Evolutionary conservation across 2,888 invertebrate species (phyloP).

Genomic region (Apotomis betuletana): DNA sequence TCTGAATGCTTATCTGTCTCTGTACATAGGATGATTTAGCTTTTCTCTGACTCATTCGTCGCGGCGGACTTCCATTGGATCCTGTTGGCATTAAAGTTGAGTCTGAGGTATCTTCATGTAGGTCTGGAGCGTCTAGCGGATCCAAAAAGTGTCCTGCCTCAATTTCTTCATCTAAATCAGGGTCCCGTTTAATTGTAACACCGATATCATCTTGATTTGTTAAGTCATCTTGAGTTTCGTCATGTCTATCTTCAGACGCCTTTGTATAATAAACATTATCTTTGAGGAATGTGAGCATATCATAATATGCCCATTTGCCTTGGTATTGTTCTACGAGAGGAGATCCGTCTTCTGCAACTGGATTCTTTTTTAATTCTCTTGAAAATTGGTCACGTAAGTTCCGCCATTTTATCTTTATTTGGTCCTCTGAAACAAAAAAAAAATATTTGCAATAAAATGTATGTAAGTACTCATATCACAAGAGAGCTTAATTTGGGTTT

Average conservation of each 20-base stretch:
- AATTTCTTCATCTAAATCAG: slow-evolving; percentile 28
- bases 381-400: slow-evolving; percentile 36
- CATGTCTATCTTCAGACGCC: slow-evolving; percentile 14
- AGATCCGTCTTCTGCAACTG: slow-evolving; percentile 14
- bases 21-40: not conserved
- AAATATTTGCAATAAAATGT: no score
- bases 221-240: slow-evolving; percentile 10
- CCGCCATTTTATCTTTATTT: slow-evolving; percentile 36
- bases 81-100: slow-evolving; percentile 6
- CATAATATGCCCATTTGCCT: slow-evolving; percentile 35
- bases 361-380: slow-evolving; percentile 32
- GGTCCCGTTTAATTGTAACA: slow-evolving; percentile 26
- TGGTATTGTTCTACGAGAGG: slow-evolving; percentile 25
- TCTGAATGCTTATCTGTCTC: slow-evolving; percentile 9
- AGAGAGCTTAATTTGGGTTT: no score
- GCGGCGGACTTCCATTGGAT: not conserved
- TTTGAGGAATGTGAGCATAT: slow-evolving; percentile 30
- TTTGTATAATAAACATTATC: slow-evolving; percentile 16
- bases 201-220: slow-evolving; percentile 1
- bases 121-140: slow-evolving; percentile 6
- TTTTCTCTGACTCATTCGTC: slow-evolving; percentile 1
- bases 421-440: slow-evolving; percentile 32
- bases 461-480: no score
- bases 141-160: slow-evolving; percentile 24
- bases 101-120: slow-evolving; percentile 31